Evolutionary conservation across 2,797 vertebrate genomes (phyloP), one percentile per base, ranked within the genome.

Genomic region (Pachyuromys duprasi): DNA sequence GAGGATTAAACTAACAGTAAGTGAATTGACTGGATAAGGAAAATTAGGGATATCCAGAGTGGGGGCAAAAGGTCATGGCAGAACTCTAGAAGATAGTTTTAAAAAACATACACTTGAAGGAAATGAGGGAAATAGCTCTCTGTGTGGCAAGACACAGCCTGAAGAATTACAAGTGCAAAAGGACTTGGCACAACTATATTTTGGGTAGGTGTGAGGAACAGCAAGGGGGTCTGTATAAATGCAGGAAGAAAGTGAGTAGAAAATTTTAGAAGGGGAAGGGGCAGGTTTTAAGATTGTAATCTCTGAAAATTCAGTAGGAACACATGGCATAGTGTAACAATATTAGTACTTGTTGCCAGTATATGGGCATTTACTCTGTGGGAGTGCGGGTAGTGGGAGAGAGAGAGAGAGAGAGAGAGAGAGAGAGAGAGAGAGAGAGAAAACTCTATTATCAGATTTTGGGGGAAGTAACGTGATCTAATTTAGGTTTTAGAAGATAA

Each of bases 401-500:
- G 49, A 49, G 49, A 49, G 49, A 45, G 45, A 49, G 49, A 49
- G 49, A 94, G n/a, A 39, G 5, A 28, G n/a, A n/a, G n/a, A n/a
- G 49, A 49, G 2, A 49, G 49, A 49, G 49, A 49, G 49, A 45
- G 45, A 49, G 49, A 49, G 49, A 94, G n/a, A 39, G 5, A 28
- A 93, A 89, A 91, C 45, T 80, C 70, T 49, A 39, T 31, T 63
- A 18, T 0, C 15, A 57, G 26, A 81, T 84, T 31, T 96, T 81
- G 84, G 42, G 8, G 88, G n/a, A 7, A 53, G 5, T 45, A 15
- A 33, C 8, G 39, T 53, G 17, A 49, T 91, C n/a, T 93, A 72
- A 65, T 33, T 9, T 65, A 36, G 67, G 60, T 89, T 89, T 95
- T 74, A 63, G 62, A 93, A 93, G 49, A 45, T 78, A 55, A 78